phyloP scores from a whole-genome alignment of 2,113 vertebrate genomes.

The Paradoxurus hermaphroditus region DNA sequence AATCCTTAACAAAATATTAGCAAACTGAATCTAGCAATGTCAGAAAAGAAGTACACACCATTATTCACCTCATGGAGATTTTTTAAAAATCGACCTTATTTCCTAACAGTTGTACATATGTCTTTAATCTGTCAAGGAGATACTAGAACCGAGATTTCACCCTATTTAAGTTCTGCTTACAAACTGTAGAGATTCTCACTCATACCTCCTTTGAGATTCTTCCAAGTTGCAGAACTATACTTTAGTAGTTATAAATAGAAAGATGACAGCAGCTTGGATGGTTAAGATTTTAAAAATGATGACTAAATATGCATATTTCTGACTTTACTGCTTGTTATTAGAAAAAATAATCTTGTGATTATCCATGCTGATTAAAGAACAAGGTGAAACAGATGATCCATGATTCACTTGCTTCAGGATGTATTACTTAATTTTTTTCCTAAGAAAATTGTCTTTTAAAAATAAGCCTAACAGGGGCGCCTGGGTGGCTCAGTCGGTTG shows the following conservation, averaged over 20 bases:
- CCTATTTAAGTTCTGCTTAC: slow-evolving; percentile 59
- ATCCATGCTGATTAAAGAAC: slow-evolving; percentile 44
- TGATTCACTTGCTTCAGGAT: slow-evolving; percentile 36
- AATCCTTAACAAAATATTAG: slow-evolving; percentile 42
- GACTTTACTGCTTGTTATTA: slow-evolving; percentile 24
- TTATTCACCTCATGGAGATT: not conserved
- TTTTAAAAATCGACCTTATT: slow-evolving; percentile 23
- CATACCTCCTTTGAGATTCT: slow-evolving; percentile 36
- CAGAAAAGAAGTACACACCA: slow-evolving; percentile 19
- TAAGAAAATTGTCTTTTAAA: slow-evolving; percentile 39
- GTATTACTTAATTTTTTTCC: slow-evolving; percentile 5
- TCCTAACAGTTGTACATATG: slow-evolving; percentile 31
- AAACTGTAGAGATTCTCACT: slow-evolving; percentile 56
- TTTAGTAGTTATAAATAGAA: slow-evolving; percentile 62
- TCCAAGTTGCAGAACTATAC: slow-evolving; percentile 52
- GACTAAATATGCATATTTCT: slow-evolving; percentile 56
- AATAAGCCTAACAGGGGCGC: slow-evolving; percentile 21
- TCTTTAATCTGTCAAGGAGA: slow-evolving; percentile 35
- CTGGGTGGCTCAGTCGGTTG: no score
- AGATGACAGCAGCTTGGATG: slow-evolving; percentile 38
- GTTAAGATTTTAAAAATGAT: slow-evolving; percentile 47
- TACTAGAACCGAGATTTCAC: slow-evolving; percentile 20
- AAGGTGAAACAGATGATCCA: slow-evolving; percentile 13
- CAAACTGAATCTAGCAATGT: slow-evolving; percentile 24
- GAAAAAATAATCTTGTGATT: slow-evolving; percentile 41